Evolutionary conservation across 1,140 invertebrate species (phyloP), one percentile per base, ranked within the genome.

Genomic region (Manduca sexta): DNA sequence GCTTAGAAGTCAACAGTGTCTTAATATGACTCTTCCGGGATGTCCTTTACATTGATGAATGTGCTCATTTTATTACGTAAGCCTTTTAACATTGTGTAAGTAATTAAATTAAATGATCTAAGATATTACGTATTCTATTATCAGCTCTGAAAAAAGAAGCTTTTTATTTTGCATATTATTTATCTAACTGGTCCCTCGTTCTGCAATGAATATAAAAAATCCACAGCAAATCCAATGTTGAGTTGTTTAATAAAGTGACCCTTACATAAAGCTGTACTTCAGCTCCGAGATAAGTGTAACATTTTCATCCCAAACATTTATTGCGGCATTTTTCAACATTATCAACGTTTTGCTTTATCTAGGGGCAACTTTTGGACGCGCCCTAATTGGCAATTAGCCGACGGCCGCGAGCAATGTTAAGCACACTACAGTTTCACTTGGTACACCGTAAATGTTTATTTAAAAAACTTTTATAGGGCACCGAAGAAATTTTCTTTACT

Each of bases 341-440:
- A 54, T 44, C 40, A 52, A 52, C 43, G 39, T 44, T 49, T 14
- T 29, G 31, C 35, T 53, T 54, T 52, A 58, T 58, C 48, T 49
- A 18, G 34, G 48, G 39, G 52, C 56, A 45, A 49, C 31, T 40
- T 46, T 39, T n/a, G 34, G 40, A 29, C 26, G 18, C 46, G 30
- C 44, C 16, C 42, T 61, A 57, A 61, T 61, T 61, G 59, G 31
- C 59, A 61, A 61, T 61, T 61, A 61, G 54, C 15, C 35, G 13
- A 14, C 31, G 31, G 41, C 52, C 45, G 2, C 11, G 39, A 43
- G 30, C 39, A 26, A 45, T 18, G 40, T 31, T 40, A 49, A 52
- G 41, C 37, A 56, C 46, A 51, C 52, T 55, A 51, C 18, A 46
- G 29, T 46, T 49, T 52, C 31, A 39, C 38, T 45, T 40, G 8